Base-by-base conservation (phyloP, 2,113 vertebrate species). In the Miniopterus natalensis region DNA sequence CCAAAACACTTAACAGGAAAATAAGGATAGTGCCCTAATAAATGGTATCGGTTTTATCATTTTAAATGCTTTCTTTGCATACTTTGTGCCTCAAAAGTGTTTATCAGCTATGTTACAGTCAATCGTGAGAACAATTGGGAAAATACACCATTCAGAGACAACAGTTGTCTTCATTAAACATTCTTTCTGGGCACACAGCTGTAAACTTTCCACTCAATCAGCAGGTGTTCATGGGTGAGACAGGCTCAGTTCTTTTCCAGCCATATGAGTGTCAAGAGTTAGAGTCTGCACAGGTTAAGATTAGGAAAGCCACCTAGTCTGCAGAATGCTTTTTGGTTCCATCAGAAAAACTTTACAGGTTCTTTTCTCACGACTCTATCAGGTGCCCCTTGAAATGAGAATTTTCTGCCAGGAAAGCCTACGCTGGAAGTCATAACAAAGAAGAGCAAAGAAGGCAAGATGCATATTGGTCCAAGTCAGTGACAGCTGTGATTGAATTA, bases 261-360 rank as follows among this genome's bases (percentile, higher is more conserved):
- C 36, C 36, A 45, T 20, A 70, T 21, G 15, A 0, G 2, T 70
- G n/a, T 73, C 83, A 74, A 85, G 31, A 86, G n/a, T 83, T 90
- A 88, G 53, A 71, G 13, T 94, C 96, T 96, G 78, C 77, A 95
- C 81, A 97, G 90, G 13, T 74, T 91, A 65, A 27, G 31, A 79
- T 31, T 92, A 21, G 49, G 7, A 84, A 21, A 89, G 74, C 81
- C 93, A 81, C 90, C 71, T 92, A 55, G 71, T 66, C 66, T 94
- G 23, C 45, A 93, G 55, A 74, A 95, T 59, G 66, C 23, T 53
- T 78, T 94, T 74, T 61, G 18, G 68, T 85, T 96, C 59, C 49
- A 91, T 31, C 21, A 86, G 36, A 63, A 83, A 96, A 95, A 68
- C 49, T 42, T 94, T 68, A 25, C 11, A 68, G 20, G 31, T 18